These are phyloP conservation scores for Sepiola atlantica DNA, from an alignment of 2,888 invertebrate genomes.

Conservation along the genomic window DNA sequence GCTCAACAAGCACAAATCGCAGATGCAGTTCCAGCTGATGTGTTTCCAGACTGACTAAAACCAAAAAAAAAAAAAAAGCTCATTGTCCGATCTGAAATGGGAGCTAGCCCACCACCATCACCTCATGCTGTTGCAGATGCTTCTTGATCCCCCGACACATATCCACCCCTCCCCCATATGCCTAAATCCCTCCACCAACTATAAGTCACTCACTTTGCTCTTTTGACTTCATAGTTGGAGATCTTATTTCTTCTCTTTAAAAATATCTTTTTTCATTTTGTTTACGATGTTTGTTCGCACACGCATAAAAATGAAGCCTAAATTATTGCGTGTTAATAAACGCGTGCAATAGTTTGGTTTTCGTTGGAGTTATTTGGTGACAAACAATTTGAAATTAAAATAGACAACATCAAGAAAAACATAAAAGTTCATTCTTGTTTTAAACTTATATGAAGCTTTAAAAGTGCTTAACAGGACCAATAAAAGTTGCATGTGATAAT, in stretches of 20 bases:
- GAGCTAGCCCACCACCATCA: not conserved
- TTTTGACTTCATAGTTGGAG: not conserved
- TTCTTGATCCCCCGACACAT: not conserved
- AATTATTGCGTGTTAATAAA: too few relatives aligned
- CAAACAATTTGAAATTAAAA: too few relatives aligned
- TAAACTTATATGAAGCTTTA: not conserved
- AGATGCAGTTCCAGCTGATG: constrained; percentile 74
- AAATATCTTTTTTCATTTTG: not conserved
- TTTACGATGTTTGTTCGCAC: not conserved
- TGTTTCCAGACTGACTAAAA: constrained; percentile 69
- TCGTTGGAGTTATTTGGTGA: too few relatives aligned
- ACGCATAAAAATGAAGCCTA: not conserved
- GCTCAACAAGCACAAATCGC: constrained; percentile 70
- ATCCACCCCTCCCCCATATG: not conserved
- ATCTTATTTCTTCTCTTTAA: not conserved
- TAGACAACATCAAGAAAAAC: too few relatives aligned
- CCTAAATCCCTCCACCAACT: not conserved
- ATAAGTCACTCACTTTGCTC: not conserved
- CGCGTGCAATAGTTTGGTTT: too few relatives aligned
- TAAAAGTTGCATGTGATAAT: too few relatives aligned
- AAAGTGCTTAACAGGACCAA: not conserved
- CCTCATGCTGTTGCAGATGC: not conserved
- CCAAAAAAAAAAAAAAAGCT: constrained; percentile 4
- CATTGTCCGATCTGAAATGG: not conserved
- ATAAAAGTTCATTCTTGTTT: too few relatives aligned